Evolutionary conservation across 2,797 vertebrate species (phyloP).

Genomic region (Macropus fuliginosus): DNA sequence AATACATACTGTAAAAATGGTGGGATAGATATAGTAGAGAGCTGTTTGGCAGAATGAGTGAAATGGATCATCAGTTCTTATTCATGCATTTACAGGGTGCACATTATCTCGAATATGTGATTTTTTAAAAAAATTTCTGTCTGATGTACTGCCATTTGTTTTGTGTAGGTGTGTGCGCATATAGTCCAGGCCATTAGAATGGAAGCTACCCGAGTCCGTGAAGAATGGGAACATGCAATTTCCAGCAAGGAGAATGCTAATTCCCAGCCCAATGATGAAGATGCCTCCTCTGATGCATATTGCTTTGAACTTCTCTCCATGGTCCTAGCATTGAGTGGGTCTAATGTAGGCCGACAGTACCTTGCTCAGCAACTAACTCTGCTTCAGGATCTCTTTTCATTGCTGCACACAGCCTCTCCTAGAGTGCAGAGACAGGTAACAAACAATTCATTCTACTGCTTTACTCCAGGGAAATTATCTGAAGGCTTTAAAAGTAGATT

Average conservation of each 20-base stretch:
- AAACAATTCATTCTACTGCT: slow-evolving; percentile 61
- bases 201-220: slow-evolving; percentile 97
- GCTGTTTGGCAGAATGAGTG: slow-evolving; percentile 39
- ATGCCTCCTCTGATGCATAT: slow-evolving; percentile 97
- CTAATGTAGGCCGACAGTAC: slow-evolving; percentile 98
- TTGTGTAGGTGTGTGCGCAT: slow-evolving; percentile 94
- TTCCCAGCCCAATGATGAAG: slow-evolving; percentile 97
- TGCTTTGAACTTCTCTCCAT: slow-evolving; percentile 99
- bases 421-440: slow-evolving; percentile 98
- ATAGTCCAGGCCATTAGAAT: slow-evolving; percentile 99
- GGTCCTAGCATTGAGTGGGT: slow-evolving; percentile 97
- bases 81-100: background rate
- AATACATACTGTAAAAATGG: slow-evolving; percentile 43
- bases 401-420: slow-evolving; percentile 97
- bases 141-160: background rate
- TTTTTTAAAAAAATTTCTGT: background rate
- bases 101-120: fast-evolving
- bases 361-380: slow-evolving; percentile 98
- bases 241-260: slow-evolving; percentile 99
- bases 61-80: slow-evolving; percentile 14
- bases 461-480: background rate
- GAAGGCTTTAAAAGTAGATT: background rate
- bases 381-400: slow-evolving; percentile 97
- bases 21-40: background rate
- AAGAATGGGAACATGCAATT: slow-evolving; percentile 99